These are phyloP conservation scores for Cyprinodon brontotheroides DNA, from an alignment of 2,113 vertebrate species.

Conservation along the genomic window DNA sequence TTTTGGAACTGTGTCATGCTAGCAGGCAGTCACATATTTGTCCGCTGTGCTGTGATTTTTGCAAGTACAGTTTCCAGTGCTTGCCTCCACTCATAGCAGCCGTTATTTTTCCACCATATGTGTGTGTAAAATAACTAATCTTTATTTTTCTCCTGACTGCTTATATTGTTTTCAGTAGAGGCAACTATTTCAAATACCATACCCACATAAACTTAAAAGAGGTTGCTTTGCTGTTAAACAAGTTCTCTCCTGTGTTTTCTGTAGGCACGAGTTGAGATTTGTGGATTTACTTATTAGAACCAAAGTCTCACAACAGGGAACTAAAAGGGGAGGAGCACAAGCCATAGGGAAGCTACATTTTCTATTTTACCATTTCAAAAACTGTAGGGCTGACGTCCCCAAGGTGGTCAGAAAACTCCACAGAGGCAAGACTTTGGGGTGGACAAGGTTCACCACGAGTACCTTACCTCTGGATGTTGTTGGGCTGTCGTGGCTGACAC, in stretches of 20 bases:
- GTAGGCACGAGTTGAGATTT: not conserved
- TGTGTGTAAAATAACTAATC: conserved; percentile 4
- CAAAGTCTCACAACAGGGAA: not conserved
- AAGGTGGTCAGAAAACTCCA: too few relatives aligned
- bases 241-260: not conserved
- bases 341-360: not conserved
- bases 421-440: too few relatives aligned
- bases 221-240: not conserved
- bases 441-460: too few relatives aligned
- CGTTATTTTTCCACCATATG: conserved; percentile 10
- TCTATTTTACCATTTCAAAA: not conserved
- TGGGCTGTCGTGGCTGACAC: too few relatives aligned
- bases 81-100: conserved; percentile 1
- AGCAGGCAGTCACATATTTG: conserved; percentile 7
- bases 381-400: too few relatives aligned
- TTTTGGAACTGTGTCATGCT: conserved; percentile 13
- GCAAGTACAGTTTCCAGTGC: conserved; percentile 11
- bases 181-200: not conserved
- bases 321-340: not conserved
- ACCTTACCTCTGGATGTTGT: too few relatives aligned
- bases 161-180: not conserved
- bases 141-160: not conserved
- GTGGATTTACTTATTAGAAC: not conserved
- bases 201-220: not conserved
- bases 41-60: conserved; percentile 4